A percentile compares a stretch with the other conserved stretches of the same genome.
Evolutionary conservation across 2,888 invertebrate species (phyloP).

Genomic region (Aphodius sticticus): DNA sequence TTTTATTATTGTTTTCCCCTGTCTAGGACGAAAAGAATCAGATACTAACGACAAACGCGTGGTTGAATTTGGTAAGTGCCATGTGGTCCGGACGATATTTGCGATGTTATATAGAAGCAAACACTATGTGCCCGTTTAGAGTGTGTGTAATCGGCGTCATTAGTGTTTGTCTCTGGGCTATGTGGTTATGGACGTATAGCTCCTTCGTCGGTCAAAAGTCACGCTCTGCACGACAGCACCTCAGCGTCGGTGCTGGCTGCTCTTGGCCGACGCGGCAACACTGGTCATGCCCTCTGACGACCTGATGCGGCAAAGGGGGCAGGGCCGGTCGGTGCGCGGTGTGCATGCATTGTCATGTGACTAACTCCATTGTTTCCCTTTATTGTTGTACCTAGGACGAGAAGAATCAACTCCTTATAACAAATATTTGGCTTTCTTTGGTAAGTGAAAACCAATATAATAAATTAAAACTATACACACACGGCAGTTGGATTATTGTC

Average conservation of each 20-base stretch:
- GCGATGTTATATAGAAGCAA: constrained; percentile 57
- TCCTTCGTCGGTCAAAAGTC: constrained; percentile 42
- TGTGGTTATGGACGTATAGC: constrained; percentile 59
- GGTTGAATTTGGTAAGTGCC: constrained; percentile 97
- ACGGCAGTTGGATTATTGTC: constrained; percentile 59
- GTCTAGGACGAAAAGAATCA: constrained; percentile 99
- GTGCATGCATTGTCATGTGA: constrained; percentile 61
- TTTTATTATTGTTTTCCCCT: constrained; percentile 63
- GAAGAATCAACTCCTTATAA: constrained; percentile 95
- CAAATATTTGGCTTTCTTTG: constrained; percentile 95
- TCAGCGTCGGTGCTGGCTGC: constrained; percentile 8
- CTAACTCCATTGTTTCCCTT: constrained; percentile 70
- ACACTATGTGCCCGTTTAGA: constrained; percentile 47
- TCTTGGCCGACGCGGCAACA: constrained; percentile 41
- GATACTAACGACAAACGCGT: constrained; percentile 97
- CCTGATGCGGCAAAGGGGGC: constrained; percentile 4
- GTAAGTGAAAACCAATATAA: constrained; percentile 75
- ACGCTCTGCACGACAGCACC: constrained; percentile 5
- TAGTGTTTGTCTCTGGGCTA: constrained; percentile 58
- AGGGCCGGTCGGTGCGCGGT: constrained; percentile 46
- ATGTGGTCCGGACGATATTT: constrained; percentile 58
- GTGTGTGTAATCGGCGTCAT: constrained; percentile 41
- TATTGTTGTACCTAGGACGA: constrained; percentile 87
- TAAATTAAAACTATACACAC: constrained; percentile 60
- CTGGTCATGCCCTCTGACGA: constrained; percentile 39